These are phyloP conservation scores for Oriolus oriolus DNA, from an alignment of 2,113 vertebrate species.

Conservation along the genomic window DNA sequence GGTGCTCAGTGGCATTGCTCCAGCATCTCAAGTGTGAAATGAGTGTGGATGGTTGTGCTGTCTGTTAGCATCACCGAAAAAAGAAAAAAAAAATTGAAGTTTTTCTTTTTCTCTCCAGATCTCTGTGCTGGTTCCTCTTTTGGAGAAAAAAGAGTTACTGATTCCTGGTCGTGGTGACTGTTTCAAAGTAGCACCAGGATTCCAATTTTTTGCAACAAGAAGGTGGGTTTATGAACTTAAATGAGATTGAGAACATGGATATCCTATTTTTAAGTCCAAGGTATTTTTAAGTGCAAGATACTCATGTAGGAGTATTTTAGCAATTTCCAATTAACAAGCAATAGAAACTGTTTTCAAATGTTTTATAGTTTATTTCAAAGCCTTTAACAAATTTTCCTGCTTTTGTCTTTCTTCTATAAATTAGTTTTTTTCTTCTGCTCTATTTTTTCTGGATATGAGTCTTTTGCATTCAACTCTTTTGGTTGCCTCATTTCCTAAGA, in stretches of 20 bases:
- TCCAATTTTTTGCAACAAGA: conserved; percentile 96
- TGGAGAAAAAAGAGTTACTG: conserved; percentile 91
- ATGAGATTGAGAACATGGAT: neutral
- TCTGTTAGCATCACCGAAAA: neutral
- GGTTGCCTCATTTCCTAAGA: neutral
- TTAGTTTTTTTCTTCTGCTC: neutral
- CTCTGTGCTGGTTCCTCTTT: conserved; percentile 89
- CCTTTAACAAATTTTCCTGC: neutral
- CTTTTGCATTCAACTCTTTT: neutral
- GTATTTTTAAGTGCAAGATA: neutral
- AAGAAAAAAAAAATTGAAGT: neutral
- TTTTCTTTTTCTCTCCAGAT: conserved; percentile 71
- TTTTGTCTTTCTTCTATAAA: neutral
- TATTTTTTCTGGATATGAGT: neutral
- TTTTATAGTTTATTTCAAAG: neutral
- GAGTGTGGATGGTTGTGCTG: neutral
- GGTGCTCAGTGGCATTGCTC: neutral
- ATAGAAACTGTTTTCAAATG: neutral
- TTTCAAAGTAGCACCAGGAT: conserved; percentile 87
- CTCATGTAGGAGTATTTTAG: neutral
- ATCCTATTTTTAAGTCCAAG: neutral
- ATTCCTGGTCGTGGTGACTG: conserved; percentile 91
- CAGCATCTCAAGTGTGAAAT: neutral
- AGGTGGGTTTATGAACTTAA: conserved; percentile 72
- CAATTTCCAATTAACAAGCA: neutral